phyloP scores from a whole-genome alignment of 2,113 vertebrate genomes.

The Hemiprocne comata region DNA sequence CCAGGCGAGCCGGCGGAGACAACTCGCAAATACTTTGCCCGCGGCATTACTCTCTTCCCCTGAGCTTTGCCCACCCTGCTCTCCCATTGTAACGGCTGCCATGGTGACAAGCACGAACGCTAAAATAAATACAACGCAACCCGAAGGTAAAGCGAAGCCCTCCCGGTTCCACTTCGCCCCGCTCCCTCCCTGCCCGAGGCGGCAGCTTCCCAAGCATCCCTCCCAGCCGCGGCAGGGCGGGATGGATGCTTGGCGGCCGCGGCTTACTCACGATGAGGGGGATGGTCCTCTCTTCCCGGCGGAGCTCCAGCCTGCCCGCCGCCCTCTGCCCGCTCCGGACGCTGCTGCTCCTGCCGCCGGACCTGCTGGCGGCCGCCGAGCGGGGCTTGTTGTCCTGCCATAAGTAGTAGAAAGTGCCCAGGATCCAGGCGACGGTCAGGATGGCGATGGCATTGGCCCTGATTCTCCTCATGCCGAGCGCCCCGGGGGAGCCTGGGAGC shows the following conservation, averaged over 20 bases:
- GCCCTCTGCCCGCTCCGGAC: constrained; percentile 73
- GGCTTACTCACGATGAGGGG: constrained; percentile 87
- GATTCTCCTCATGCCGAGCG: constrained; percentile 94
- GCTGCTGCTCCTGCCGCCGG: constrained; percentile 51
- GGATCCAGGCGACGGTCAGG: constrained; percentile 96
- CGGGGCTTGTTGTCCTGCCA: constrained; percentile 97
- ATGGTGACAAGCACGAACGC: constrained; percentile 74
- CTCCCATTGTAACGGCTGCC: constrained; percentile 63
- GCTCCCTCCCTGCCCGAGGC: not conserved
- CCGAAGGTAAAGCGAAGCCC: not conserved
- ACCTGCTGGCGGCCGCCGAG: constrained; percentile 79
- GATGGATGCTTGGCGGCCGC: not conserved
- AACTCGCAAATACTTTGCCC: not conserved
- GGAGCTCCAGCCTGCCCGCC: constrained; percentile 82
- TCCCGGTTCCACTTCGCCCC: not conserved
- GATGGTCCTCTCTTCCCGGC: constrained; percentile 89
- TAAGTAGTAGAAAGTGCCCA: constrained; percentile 99
- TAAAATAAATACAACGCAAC: constrained; percentile 56
- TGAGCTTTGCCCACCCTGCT: not conserved
- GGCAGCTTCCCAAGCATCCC: not conserved
- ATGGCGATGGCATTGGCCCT: constrained; percentile 98
- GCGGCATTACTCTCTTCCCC: not conserved
- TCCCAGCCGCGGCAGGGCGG: constrained; percentile 58
- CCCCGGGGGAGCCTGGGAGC: constrained; percentile 46
- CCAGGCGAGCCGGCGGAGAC: not conserved